These are phyloP conservation scores for Salvelinus alpinus DNA, from an alignment of 2,113 vertebrate species.

Conservation along the genomic window DNA sequence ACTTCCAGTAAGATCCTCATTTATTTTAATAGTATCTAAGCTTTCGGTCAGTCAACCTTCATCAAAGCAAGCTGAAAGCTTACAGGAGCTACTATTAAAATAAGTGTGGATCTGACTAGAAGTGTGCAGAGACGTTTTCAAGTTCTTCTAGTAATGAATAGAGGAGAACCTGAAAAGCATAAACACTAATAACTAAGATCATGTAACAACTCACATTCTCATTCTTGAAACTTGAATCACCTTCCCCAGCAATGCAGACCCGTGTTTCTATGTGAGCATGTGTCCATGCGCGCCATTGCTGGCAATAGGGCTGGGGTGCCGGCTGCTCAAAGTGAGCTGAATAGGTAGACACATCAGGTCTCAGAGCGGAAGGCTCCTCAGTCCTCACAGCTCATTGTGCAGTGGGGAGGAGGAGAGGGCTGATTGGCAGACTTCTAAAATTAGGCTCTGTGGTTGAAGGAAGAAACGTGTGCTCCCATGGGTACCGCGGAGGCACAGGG, in stretches of 20 bases:
- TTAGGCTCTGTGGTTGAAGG: slow-evolving; percentile 11
- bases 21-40: no score
- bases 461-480: slow-evolving; percentile 1
- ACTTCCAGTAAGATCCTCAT: no score
- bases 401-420: slow-evolving; percentile 4
- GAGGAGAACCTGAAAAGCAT: no score
- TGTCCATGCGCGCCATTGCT: neutral
- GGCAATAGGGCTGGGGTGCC: neutral
- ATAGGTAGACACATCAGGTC: neutral
- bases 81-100: no score
- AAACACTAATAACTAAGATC: neutral
- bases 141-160: no score
- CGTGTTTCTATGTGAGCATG: no score
- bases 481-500: neutral
- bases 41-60: no score
- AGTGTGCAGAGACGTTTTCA: no score
- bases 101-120: no score
- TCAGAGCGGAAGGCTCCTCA: neutral
- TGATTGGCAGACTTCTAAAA: slow-evolving; percentile 29
- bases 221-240: neutral
- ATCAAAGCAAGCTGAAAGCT: no score
- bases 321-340: neutral
- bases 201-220: no score
- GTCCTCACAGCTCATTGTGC: neutral
- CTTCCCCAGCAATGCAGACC: neutral